Conservation (phyloP, 2,888 invertebrate genomes). For the Sarcophaga subvicina region DNA sequence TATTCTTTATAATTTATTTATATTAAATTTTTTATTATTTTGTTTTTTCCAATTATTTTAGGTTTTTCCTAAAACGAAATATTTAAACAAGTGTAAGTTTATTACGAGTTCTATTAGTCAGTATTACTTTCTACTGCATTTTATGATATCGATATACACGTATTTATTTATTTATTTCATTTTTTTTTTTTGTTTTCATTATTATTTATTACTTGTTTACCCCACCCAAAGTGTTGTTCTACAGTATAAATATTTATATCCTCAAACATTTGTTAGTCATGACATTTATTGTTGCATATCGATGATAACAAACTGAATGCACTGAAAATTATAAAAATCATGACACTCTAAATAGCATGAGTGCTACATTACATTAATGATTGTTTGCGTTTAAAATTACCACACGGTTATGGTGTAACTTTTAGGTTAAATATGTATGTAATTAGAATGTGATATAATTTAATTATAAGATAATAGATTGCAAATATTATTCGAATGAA, state of each 20-base stretch:
- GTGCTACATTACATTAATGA: background rate
- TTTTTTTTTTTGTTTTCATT: background rate
- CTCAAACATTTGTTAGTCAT: conserved; percentile 7
- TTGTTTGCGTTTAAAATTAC: background rate
- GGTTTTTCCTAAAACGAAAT: conserved; percentile 39
- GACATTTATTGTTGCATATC: conserved; percentile 13
- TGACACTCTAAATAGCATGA: background rate
- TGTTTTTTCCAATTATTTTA: conserved; percentile 18
- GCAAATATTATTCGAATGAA: too few species aligned
- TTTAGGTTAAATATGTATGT: too few species aligned
- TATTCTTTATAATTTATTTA: background rate
- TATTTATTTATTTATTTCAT: conserved; percentile 24
- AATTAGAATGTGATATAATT: too few species aligned
- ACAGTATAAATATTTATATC: conserved; percentile 27
- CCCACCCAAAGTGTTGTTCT: conserved; percentile 31
- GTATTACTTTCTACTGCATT: conserved; percentile 38
- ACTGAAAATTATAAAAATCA: conserved; percentile 21
- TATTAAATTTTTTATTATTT: conserved; percentile 3
- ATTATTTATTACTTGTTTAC: conserved; percentile 35
- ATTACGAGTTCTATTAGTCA: too few species aligned
- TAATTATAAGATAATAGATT: too few species aligned
- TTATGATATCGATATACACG: background rate
- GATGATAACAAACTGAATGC: background rate
- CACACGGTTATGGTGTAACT: too few species aligned
- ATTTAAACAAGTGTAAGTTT: background rate